Base-by-base conservation (phyloP, 2,797 vertebrate species). In the Poeciliopsis paucimaculata region DNA sequence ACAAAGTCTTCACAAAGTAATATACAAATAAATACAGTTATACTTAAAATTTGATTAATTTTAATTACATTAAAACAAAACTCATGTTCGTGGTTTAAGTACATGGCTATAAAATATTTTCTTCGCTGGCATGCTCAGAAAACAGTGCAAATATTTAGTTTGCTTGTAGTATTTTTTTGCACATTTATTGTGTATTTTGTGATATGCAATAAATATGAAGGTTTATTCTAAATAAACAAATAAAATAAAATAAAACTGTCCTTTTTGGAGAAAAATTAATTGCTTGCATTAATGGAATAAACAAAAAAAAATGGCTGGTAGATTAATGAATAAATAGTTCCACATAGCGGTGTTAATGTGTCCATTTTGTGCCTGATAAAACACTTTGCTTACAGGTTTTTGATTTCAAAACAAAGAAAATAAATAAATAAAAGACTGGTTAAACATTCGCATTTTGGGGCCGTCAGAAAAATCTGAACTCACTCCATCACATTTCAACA, bases 401-500 rank as follows among this genome's bases (percentile, higher is more conserved):
- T 28, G 10, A 79, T 72, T 89, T 86, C 76, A 87, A 81, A 68
- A 78, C 45, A 64, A 85, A 78, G 70, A 57, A 72, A 73, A 62
- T 77, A 51, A 66, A 83, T 82, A 75, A 76, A 72, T 51, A 64
- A 45, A 78, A 72, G 83, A 77, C n/a, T 11, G 73, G 71, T 87
- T 77, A 79, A 85, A 89, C 83, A 83, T 83, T 89, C 79, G 49
- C 6, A 55, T 91, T 88, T 92, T 84, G 83, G 41, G 1, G 78
- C 88, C 88, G 90, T 92, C 92, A 90, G 81, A 90, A 88, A 90
- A 91, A 93, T 91, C 74, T 60, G 46, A 83, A 81, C 89, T 90
- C 86, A 92, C 90, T 92, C 84, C 86, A 92, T 94, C 91, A 87
- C 60, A 0, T 88, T 72, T 77, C 81, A 79, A 80, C 84, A 89